A percentile compares a stretch with the other conserved stretches of the same genome.
These are phyloP conservation scores for Pseudomyrmex pallidus DNA, from an alignment of 1,140 invertebrate genomes.

Conservation along the genomic window DNA sequence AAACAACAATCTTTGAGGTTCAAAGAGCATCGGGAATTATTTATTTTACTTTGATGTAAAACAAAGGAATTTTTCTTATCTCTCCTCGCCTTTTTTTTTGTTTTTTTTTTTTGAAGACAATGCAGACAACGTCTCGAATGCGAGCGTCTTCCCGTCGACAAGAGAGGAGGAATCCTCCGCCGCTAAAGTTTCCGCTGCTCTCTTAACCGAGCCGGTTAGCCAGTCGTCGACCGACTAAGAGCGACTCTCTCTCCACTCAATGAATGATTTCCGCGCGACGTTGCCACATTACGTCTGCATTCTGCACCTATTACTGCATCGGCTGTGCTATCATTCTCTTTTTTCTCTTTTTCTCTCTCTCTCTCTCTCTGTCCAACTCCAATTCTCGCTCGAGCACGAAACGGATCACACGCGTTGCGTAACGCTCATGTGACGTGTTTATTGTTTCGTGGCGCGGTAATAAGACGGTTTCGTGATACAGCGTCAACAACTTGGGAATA, in stretches of 20 bases:
- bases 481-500: too few relatives aligned
- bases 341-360: constrained; percentile 57
- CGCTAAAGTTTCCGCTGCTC: constrained; percentile 35
- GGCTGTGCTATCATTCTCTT: constrained; percentile 58
- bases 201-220: constrained; percentile 50
- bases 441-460: constrained; percentile 37
- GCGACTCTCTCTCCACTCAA: constrained; percentile 77
- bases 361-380: constrained; percentile 58
- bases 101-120: constrained; percentile 1
- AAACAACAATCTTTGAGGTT: too few relatives aligned
- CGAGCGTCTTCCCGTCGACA: constrained; percentile 11
- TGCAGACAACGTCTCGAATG: constrained; percentile 53
- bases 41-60: too few relatives aligned
- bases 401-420: constrained; percentile 40
- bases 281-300: constrained; percentile 77
- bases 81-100: too few relatives aligned
- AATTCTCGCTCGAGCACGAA: constrained; percentile 8
- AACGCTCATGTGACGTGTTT: constrained; percentile 21
- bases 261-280: constrained; percentile 85
- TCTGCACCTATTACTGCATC: constrained; percentile 71
- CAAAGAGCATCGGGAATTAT: too few relatives aligned
- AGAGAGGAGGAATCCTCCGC: constrained; percentile 12
- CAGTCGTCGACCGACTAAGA: constrained; percentile 51
- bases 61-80: too few relatives aligned
- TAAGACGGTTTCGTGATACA: constrained; percentile 13